Conservation (phyloP, 2,797 vertebrate genomes). For the Halcyon badia region DNA sequence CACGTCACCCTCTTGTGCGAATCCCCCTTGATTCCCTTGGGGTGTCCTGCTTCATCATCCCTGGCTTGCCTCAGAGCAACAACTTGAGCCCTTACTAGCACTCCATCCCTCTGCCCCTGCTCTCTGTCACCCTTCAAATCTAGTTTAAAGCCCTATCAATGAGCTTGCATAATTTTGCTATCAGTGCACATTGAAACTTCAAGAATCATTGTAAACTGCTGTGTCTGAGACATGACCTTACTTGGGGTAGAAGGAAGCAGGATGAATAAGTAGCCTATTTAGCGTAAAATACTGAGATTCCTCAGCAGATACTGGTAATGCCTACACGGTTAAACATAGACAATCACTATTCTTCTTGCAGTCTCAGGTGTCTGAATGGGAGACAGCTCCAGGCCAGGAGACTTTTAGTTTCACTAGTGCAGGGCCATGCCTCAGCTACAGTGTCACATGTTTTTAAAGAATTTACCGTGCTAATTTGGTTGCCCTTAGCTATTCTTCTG, state of each 20-base stretch:
- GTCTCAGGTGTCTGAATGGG: background rate
- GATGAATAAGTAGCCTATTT: background rate
- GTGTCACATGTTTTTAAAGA: background rate
- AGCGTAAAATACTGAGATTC: background rate
- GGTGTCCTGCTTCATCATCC: too few species aligned
- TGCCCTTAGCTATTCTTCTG: background rate
- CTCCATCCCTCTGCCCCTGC: too few species aligned
- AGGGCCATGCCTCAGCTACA: background rate
- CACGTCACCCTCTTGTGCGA: too few species aligned
- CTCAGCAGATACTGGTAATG: background rate
- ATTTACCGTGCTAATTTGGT: background rate
- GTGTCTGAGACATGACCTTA: background rate
- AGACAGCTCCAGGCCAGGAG: background rate
- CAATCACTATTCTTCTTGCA: background rate
- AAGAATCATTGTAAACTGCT: background rate
- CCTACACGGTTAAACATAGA: background rate
- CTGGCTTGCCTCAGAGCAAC: too few species aligned
- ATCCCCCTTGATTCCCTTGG: too few species aligned
- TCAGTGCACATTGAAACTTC: background rate
- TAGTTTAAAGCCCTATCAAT: too few species aligned
- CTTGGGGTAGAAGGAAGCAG: background rate
- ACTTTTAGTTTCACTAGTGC: background rate
- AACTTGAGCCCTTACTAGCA: too few species aligned
- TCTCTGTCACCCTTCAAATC: too few species aligned
- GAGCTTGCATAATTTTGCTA: too few species aligned